A percentile compares a stretch with the other conserved stretches of the same genome.
phyloP scores from a whole-genome alignment of 2,888 invertebrate genomes.

The Dexiosoma caninum region DNA sequence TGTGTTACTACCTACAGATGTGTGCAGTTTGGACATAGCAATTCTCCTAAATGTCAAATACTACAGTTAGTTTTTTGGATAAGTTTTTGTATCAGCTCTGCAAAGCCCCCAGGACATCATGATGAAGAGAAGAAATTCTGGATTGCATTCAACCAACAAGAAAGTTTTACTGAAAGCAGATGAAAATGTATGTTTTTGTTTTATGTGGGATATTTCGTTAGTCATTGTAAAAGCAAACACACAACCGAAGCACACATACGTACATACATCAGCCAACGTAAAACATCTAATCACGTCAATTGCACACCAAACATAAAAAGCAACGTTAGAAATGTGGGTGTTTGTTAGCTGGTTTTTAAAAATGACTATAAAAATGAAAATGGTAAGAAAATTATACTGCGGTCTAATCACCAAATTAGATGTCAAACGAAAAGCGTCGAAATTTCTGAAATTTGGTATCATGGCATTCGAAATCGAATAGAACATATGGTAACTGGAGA shows the following conservation, averaged over 20 bases:
- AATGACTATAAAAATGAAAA: no score
- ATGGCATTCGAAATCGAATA: no score
- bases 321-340: background rate
- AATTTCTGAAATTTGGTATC: no score
- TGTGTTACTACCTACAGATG: slow-evolving; percentile 2
- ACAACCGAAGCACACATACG: background rate
- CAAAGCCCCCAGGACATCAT: slow-evolving; percentile 42
- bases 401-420: no score
- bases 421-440: no score
- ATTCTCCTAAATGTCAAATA: slow-evolving; percentile 60
- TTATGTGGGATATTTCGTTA: slow-evolving; percentile 27
- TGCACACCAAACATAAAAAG: background rate
- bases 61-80: slow-evolving; percentile 17
- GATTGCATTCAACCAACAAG: slow-evolving; percentile 46
- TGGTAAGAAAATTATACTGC: no score
- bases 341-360: no score
- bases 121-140: slow-evolving; percentile 41
- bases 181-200: background rate
- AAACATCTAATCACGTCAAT: background rate
- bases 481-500: no score
- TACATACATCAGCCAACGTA: background rate
- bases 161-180: slow-evolving; percentile 21
- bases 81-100: slow-evolving; percentile 25
- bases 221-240: slow-evolving; percentile 1
- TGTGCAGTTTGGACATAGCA: slow-evolving; percentile 29